Evolutionary conservation across 2,888 invertebrate genomes (phyloP), one percentile per base, ranked within the genome.

Genomic region (Mechanitis messenoides): DNA sequence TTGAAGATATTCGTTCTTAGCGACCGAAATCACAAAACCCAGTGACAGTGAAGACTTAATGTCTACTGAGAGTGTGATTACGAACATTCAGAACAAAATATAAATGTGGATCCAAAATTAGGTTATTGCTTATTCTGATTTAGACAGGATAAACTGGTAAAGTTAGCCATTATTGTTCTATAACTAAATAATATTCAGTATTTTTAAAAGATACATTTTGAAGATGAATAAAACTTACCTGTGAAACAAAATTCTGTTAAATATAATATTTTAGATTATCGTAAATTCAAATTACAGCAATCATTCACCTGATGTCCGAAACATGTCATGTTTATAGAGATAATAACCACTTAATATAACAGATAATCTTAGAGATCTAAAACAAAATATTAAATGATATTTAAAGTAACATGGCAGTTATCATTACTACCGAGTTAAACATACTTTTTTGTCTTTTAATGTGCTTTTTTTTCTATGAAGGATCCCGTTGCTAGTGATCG

Each of bases 141-240:
- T 35, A 5, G 1, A 6, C 6, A 2, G 35, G 35, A 35, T 35
- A 6, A 11, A n/a, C 45, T 45, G 20, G 3, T 47, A 60, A 46
- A 45, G 3, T 45, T 56, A 60, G 58, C 45, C 20, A 61, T 62
- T 55, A 60, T 63, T 69, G 62, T 72, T 76, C 79, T 80, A 80
- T 68, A 20, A 20, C 20, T 63, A 59, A 56, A 35, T 31, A 42
- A 35, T 5, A 47, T 38, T 31, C 56, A 61, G 62, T 53, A n/a
- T 54, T 50, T 53, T 50, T 38, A 42, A 45, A 12, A 55, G 53
- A 62, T 33, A 45, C 3, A 56, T 45, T 45, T n/a, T 45, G 9
- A 45, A n/a, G 9, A 45, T 6, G n/a, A n/a, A n/a, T 9, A 3
- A 45, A 7, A 7, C 1, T 45, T 45, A 45, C 11, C 5, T 1